Conservation (phyloP, 1,140 invertebrate genomes). For the Halictus rubicundus region DNA sequence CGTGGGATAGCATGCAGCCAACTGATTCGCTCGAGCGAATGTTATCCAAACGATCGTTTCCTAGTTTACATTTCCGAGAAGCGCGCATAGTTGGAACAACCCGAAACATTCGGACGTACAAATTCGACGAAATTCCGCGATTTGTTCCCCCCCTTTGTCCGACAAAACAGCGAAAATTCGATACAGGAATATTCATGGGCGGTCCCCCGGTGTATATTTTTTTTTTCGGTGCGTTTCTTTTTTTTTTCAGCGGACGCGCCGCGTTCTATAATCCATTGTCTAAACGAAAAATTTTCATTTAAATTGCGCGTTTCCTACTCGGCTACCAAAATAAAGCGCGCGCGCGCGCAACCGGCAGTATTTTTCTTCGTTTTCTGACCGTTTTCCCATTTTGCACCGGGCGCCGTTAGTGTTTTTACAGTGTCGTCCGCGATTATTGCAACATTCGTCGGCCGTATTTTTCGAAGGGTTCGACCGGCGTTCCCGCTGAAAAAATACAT, state of each 20-base stretch:
- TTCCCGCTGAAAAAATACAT: too few relatives aligned
- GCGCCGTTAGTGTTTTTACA: neutral
- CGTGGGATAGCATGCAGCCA: slow-evolving; percentile 18
- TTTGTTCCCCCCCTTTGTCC: neutral
- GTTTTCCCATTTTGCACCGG: neutral
- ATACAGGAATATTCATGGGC: neutral
- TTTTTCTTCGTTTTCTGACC: neutral
- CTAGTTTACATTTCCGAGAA: slow-evolving; percentile 41
- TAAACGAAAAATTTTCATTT: slow-evolving; percentile 6
- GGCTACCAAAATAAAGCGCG: neutral
- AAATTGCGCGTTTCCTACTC: neutral
- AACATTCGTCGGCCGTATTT: neutral
- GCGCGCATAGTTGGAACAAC: neutral
- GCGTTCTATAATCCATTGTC: neutral
- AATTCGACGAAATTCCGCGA: slow-evolving; percentile 3
- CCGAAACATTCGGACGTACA: neutral
- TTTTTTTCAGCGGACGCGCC: too few relatives aligned
- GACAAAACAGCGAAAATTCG: neutral
- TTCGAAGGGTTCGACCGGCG: neutral
- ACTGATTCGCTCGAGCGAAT: slow-evolving; percentile 49
- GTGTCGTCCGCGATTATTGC: neutral
- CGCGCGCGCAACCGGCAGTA: neutral
- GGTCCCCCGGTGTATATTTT: neutral
- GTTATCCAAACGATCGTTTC: slow-evolving; percentile 28
- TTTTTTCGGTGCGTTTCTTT: too few relatives aligned